phyloP scores from a whole-genome alignment of 2,797 vertebrate species.

The Microchirus variegatus region DNA sequence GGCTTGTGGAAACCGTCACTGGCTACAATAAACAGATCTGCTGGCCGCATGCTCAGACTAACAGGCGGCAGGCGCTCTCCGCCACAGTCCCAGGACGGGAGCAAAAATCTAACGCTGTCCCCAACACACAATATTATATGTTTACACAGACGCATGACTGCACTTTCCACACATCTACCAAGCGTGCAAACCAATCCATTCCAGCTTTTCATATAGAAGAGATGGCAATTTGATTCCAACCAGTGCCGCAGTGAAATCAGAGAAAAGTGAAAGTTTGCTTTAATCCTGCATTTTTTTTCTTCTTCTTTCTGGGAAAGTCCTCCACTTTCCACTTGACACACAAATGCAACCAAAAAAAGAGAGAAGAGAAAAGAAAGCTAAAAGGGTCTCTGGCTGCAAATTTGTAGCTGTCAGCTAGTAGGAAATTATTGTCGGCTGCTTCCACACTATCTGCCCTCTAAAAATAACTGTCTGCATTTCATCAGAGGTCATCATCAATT shows the following conservation, averaged over 20 bases:
- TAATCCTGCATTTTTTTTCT: constrained; percentile 37
- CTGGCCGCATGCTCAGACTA: constrained; percentile 88
- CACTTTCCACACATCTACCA: constrained; percentile 48
- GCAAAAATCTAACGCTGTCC: constrained; percentile 64
- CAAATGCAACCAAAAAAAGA: constrained; percentile 39
- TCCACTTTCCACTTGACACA: constrained; percentile 48
- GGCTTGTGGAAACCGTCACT: constrained; percentile 93
- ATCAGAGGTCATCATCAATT: constrained; percentile 60
- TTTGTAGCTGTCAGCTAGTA: constrained; percentile 61
- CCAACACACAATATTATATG: constrained; percentile 46
- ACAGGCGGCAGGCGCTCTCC: constrained; percentile 83
- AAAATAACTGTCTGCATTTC: constrained; percentile 72
- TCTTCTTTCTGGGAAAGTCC: constrained; percentile 62
- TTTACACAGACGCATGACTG: constrained; percentile 47
- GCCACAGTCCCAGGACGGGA: constrained; percentile 67
- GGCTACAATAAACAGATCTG: constrained; percentile 94
- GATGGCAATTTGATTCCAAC: constrained; percentile 59
- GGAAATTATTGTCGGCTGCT: constrained; percentile 48
- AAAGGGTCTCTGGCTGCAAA: constrained; percentile 59
- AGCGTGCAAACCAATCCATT: constrained; percentile 49
- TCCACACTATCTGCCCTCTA: constrained; percentile 43
- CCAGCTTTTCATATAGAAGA: constrained; percentile 32
- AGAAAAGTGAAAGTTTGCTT: constrained; percentile 40
- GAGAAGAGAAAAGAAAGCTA: constrained; percentile 8
- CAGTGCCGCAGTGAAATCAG: constrained; percentile 39